Evolutionary conservation across 2,113 vertebrate genomes (phyloP), one percentile per base, ranked within the genome.

Genomic region (Burhinus bistriatus): DNA sequence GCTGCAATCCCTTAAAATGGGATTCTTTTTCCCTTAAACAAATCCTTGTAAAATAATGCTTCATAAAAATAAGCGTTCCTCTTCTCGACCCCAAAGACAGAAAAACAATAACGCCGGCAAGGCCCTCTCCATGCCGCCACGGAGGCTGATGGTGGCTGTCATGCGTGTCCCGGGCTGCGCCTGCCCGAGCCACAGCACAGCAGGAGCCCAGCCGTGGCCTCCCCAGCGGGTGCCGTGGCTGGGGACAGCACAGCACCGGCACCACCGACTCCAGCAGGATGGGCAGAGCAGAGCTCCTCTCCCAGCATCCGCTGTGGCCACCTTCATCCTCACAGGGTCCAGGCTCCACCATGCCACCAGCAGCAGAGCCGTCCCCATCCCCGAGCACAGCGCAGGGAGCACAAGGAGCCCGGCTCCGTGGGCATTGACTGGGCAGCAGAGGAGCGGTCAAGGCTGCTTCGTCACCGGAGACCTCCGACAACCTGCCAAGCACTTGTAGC

Each of bases 1-100:
- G 98, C 98, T 98, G 98, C 96, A 97, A 97, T 93, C 95, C 97
- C 93, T 98, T 98, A 98, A 86, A 86, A 87, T n/a, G 92, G 97
- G 97, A 97, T 97, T 97, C 76, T 90, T 96, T 95, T 90, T 94
- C 97, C 97, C 97, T 97, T 85, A 92, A 97, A 97, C 96, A 98
- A 97, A 98, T 96, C 97, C 96, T 97, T 77, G 69, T 98, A 96
- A 98, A 98, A 98, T 88, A 95, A 95, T 66, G 90, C 97, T 98
- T 96, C 96, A 83, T 97, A 96, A 98, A 98, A 98, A 97, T 95
- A 94, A 97, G 94, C 81, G 66, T 97, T 97, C 97, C 81, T 95
- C 83, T 84, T 79, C 96, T 88, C 62, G 72, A 89, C 95, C 95
- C 94, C 13, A 62, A 81, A 95, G 86, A 96, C 66, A 83, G 76